phyloP scores from a whole-genome alignment of 2,888 invertebrate species.

The Ferdinandea cuprea region DNA sequence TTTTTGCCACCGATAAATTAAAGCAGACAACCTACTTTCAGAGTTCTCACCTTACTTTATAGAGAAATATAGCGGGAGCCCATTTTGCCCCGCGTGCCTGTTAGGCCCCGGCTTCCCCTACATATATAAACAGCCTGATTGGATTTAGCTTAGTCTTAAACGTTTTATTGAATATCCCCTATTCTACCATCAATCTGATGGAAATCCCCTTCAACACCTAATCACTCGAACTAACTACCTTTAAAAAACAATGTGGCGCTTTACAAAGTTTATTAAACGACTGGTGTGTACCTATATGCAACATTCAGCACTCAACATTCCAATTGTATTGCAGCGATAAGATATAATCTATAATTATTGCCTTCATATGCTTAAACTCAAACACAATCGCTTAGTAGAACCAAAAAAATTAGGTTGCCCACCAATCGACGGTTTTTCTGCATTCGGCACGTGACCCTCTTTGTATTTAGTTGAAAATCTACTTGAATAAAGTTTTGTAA shows the following conservation, averaged over 20 bases:
- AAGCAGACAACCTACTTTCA: no score
- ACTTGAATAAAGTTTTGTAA: constrained; percentile 17
- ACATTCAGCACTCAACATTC: constrained; percentile 32
- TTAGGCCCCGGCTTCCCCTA: no score
- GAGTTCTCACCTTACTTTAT: no score
- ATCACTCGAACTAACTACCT: no score
- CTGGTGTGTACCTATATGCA: background rate
- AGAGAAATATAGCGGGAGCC: no score
- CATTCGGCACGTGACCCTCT: constrained; percentile 34
- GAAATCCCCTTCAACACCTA: no score
- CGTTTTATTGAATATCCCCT: no score
- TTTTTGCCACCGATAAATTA: no score
- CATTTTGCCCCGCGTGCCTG: no score
- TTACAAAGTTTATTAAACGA: constrained; percentile 12
- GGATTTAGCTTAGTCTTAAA: no score
- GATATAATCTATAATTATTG: constrained; percentile 17
- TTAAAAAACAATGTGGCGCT: background rate
- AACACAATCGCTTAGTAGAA: background rate
- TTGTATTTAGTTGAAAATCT: constrained; percentile 4
- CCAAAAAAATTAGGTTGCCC: constrained; percentile 13
- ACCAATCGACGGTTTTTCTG: background rate
- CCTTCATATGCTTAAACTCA: background rate
- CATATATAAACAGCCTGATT: no score
- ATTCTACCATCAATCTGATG: no score
- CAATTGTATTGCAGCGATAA: constrained; percentile 25